These are phyloP conservation scores for Diploptera punctata DNA, from an alignment of 2,888 invertebrate genomes.

Conservation along the genomic window DNA sequence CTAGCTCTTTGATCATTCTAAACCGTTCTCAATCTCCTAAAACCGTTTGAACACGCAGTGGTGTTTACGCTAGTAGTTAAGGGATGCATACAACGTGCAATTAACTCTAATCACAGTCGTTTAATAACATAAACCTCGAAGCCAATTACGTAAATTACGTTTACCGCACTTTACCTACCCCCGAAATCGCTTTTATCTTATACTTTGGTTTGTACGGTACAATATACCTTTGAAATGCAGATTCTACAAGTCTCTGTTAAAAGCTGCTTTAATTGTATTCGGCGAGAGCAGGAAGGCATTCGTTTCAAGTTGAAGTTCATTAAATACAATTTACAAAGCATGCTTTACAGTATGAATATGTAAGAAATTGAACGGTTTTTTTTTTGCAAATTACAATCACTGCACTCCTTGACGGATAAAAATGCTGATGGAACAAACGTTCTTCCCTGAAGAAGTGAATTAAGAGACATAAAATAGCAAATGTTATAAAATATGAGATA, in stretches of 20 bases:
- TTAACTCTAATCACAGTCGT: not conserved
- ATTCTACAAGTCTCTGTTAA: not conserved
- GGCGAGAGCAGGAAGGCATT: not conserved
- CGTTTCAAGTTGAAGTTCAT: not conserved
- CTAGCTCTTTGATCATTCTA: no score
- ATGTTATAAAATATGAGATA: no score
- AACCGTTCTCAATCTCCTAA: no score
- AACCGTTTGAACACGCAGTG: no score
- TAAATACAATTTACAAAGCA: not conserved
- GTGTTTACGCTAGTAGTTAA: no score
- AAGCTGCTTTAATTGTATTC: not conserved
- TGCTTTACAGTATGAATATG: not conserved
- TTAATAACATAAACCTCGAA: not conserved
- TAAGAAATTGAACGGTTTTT: no score
- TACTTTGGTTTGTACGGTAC: not conserved
- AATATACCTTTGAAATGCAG: not conserved
- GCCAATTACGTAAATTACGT: constrained; percentile 4
- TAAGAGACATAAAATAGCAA: no score
- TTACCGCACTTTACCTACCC: not conserved
- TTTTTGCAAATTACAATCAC: no score
- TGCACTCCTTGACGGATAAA: no score
- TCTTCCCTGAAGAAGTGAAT: no score
- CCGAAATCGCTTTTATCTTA: not conserved
- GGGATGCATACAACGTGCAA: not conserved
- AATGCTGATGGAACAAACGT: no score